Base-by-base conservation (phyloP, 2,113 vertebrate genomes). In the Tinamus guttatus region DNA sequence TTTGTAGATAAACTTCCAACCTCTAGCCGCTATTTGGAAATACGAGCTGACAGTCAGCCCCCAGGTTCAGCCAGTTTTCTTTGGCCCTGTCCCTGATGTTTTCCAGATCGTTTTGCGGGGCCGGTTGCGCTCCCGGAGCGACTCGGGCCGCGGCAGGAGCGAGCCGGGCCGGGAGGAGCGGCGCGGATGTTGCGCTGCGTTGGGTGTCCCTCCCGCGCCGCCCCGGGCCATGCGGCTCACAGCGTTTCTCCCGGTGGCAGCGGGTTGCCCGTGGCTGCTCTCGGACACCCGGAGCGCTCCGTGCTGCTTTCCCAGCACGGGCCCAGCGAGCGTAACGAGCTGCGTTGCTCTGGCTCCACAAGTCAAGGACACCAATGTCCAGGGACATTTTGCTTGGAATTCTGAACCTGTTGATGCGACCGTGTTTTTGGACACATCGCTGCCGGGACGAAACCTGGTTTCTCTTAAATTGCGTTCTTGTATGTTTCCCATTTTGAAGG, bases 1-100 rank as follows among this genome's bases (percentile, higher is more conserved):
- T 98, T 98, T 98, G 98, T 98, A 98, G 98, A 97, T 98, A 97
- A 97, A 97, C 94, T 97, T 97, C 92, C 95, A 92, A 93, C 96
- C 95, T 98, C 96, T 97, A 94, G 95, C 93, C 95, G 94, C 95
- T 97, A 93, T 96, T 97, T 94, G 97, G 97, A 96, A 97, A 95
- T 95, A 97, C 95, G 96, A 89, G 92, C 83, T 95, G 95, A 86
- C 87, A 91, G 96, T 89, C 94, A 92, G 95, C 77, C 75, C 93
- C 96, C 96, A 84, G 73, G 96, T 97, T 96, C 87, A 93, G 96
- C 94, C 93, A 88, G 94, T 94, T 96, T 94, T 94, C 94, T 95
- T 97, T 95, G 95, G 96, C 97, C 93, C 94, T 96, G 96, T 95
- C 97, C 97, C 93, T 97, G 97, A 92, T 87, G 91, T 97, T 97